Base-by-base conservation (phyloP, 2,888 invertebrate genomes). In the Arctia plantaginis region DNA sequence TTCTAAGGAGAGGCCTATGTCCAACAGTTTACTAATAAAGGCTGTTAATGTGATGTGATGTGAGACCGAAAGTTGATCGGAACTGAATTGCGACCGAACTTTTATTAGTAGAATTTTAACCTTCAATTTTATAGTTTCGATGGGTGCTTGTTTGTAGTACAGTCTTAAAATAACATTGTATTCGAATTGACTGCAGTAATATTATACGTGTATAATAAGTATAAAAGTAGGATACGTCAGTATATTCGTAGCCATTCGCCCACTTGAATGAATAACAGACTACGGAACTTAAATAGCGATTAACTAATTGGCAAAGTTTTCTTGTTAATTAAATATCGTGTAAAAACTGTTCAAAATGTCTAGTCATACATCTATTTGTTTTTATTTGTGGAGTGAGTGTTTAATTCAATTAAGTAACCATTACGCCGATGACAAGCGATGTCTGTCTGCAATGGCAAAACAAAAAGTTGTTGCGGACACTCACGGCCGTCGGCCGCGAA, bases 321-420 rank as follows among this genome's bases (percentile, higher is more conserved):
- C 39, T 69, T 51, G n/a, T 79, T 80, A 77, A 81, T 82, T 77
- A 83, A 85, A 78, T 78, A 77, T 78, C 71, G 74, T 70, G 71
- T 76, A 77, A 76, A 78, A 69, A 75, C 20, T 27, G 68, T 66
- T 55, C 70, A 69, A 79, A 80, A 77, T 76, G 70, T 76, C 83
- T 83, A 78, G 80, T 79, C 80, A 81, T 75, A 77, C 69, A 79
- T 30, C 80, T 81, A 79, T 85, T 79, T 77, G 41, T 30, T 82
- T 85, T 83, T 51, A 51, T 84, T 85, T 84, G 83, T 74, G 66
- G 68, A 59, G 59, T 59, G 76, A 84, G 83, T 85, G 87, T 89
- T 92, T 93, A 92, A 94, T 93, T 94, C 89, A 94, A 94, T 94
- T 94, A 92, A 88, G 86, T 88, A 87, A 89, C 89, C 86, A 88